Evolutionary conservation across 2,797 vertebrate genomes (phyloP).

Genomic region (Platyrinchus mystaceus): DNA sequence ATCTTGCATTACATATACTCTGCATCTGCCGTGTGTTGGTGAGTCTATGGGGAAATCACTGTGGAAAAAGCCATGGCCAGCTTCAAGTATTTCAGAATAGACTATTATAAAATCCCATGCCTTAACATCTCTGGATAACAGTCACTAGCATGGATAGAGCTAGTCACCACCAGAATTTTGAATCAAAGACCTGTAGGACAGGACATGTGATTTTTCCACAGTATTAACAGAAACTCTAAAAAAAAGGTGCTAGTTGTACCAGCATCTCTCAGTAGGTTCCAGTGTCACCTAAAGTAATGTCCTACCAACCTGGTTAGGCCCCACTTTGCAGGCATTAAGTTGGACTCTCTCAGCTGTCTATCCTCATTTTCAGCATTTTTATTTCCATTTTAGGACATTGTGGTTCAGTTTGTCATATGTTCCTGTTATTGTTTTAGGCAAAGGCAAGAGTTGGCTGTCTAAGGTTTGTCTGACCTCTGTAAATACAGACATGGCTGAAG

Average conservation of each 20-base stretch:
- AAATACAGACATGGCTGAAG: not conserved
- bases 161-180: not conserved
- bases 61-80: not conserved
- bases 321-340: not conserved
- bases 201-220: not conserved
- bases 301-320: not conserved
- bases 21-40: not conserved
- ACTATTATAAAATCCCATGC: not conserved
- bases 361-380: not conserved
- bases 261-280: not conserved
- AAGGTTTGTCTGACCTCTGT: not conserved
- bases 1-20: not conserved
- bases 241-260: not conserved
- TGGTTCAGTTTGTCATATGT: not conserved
- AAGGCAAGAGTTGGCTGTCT: not conserved
- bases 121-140: not conserved
- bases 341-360: not conserved
- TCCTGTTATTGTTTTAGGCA: constrained; percentile 1
- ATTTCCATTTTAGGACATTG: not conserved
- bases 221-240: not conserved
- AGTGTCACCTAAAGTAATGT: not conserved
- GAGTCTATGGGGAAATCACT: not conserved
- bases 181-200: not conserved
- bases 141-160: not conserved
- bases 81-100: not conserved